These are phyloP conservation scores for Dromiciops gliroides DNA, from an alignment of 2,113 vertebrate genomes.

Conservation along the genomic window DNA sequence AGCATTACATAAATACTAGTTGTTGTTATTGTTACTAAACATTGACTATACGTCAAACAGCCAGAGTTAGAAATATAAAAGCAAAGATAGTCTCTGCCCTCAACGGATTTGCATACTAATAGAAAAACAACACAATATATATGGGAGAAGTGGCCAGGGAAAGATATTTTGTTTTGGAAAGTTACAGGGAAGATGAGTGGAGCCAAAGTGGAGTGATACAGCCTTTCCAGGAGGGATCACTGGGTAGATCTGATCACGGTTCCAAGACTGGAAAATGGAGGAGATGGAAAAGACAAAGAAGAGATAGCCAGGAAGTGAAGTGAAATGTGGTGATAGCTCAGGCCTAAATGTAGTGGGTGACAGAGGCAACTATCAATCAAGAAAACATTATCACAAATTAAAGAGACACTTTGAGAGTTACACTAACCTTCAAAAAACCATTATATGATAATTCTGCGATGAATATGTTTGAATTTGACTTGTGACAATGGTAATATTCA, in stretches of 20 bases:
- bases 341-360: too few relatives aligned
- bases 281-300: background rate
- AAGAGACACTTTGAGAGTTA: background rate
- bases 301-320: background rate
- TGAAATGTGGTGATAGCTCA: background rate
- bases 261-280: background rate
- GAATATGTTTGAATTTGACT: background rate
- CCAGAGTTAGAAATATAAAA: background rate
- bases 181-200: background rate
- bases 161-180: background rate
- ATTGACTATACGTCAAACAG: background rate
- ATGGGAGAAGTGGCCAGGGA: background rate
- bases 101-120: background rate
- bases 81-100: background rate
- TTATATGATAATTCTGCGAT: background rate
- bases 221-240: background rate
- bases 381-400: background rate
- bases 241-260: background rate
- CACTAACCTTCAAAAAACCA: background rate
- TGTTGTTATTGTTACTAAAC: background rate
- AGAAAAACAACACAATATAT: background rate
- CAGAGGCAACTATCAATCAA: background rate
- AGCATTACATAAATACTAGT: background rate
- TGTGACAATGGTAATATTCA: background rate
- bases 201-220: background rate